Conservation (phyloP, 2,797 vertebrate species). For the Microctenopoma steveboyesi region DNA sequence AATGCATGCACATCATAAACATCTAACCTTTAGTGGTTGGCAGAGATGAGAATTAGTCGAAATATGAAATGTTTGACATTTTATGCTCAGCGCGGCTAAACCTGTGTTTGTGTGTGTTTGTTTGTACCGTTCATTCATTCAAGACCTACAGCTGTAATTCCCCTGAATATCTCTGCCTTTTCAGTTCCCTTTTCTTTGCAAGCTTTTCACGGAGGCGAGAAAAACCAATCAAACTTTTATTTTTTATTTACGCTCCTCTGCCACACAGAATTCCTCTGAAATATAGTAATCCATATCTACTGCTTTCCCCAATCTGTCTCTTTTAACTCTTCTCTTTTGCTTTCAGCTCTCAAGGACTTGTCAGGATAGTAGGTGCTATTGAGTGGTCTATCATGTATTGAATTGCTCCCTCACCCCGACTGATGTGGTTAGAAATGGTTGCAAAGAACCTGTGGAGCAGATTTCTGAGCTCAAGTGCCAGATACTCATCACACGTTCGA, state of each 20-base stretch:
- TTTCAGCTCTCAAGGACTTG: constrained; percentile 17
- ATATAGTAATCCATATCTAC: constrained; percentile 33
- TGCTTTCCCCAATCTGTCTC: neutral
- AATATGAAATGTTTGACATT: constrained; percentile 13
- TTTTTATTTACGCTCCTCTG: constrained; percentile 22
- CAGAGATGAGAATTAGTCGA: constrained; percentile 9
- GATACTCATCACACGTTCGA: constrained; percentile 14
- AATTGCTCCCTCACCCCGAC: constrained; percentile 26
- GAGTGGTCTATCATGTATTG: constrained; percentile 39
- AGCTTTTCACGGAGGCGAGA: neutral
- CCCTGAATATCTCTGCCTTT: constrained; percentile 5
- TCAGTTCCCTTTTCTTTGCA: neutral
- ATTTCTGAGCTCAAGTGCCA: constrained; percentile 34
- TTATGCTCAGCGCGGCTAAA: constrained; percentile 1
- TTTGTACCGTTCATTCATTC: constrained; percentile 12
- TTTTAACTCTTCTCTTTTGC: constrained; percentile 9
- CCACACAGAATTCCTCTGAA: constrained; percentile 9
- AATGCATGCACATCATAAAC: constrained; percentile 2
- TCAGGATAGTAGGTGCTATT: constrained; percentile 16
- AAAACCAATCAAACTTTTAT: constrained; percentile 16
- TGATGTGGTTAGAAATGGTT: constrained; percentile 32
- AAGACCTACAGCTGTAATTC: constrained; percentile 2
- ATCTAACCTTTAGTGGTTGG: neutral
- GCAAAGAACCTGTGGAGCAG: constrained; percentile 15
- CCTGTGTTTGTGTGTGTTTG: constrained; percentile 15